Evolutionary conservation across 2,113 vertebrate species (phyloP).

Genomic region (Collichthys lucidus): DNA sequence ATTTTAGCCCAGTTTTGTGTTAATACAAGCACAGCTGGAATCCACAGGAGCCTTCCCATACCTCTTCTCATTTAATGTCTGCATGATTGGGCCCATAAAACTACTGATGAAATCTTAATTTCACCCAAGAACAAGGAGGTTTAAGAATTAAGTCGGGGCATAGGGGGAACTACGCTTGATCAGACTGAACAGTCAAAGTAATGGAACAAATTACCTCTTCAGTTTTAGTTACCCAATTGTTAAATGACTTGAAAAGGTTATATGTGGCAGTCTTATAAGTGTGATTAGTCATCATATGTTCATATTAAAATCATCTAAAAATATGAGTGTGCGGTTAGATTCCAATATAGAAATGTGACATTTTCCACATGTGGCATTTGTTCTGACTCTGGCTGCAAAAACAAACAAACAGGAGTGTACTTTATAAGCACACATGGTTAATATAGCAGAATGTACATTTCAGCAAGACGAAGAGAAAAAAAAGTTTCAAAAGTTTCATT

Average conservation of each 20-base stretch:
- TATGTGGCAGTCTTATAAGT: conserved; percentile 9
- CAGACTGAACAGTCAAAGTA: conserved; percentile 52
- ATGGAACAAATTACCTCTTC: conserved; percentile 43
- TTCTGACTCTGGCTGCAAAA: neutral
- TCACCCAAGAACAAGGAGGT: conserved; percentile 22
- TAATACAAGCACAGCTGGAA: conserved; percentile 24
- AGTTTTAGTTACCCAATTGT: conserved; percentile 45
- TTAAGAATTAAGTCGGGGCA: conserved; percentile 43
- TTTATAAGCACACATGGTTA: neutral
- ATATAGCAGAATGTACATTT: too few species aligned
- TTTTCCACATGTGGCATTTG: neutral
- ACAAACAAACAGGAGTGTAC: neutral
- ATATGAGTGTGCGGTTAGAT: conserved; percentile 5
- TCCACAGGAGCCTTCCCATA: conserved; percentile 18
- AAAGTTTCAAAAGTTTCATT: too few species aligned
- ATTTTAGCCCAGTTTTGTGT: neutral
- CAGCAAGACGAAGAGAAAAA: too few species aligned
- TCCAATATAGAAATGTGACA: neutral
- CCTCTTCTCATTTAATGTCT: conserved; percentile 16
- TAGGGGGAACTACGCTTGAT: conserved; percentile 20
- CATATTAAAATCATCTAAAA: conserved; percentile 33
- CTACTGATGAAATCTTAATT: conserved; percentile 44
- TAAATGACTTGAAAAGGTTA: conserved; percentile 46
- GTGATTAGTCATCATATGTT: conserved; percentile 22
- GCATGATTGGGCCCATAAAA: conserved; percentile 25